Evolutionary conservation across 2,888 invertebrate genomes (phyloP).

Genomic region (Anoplius nigerrimus): DNA sequence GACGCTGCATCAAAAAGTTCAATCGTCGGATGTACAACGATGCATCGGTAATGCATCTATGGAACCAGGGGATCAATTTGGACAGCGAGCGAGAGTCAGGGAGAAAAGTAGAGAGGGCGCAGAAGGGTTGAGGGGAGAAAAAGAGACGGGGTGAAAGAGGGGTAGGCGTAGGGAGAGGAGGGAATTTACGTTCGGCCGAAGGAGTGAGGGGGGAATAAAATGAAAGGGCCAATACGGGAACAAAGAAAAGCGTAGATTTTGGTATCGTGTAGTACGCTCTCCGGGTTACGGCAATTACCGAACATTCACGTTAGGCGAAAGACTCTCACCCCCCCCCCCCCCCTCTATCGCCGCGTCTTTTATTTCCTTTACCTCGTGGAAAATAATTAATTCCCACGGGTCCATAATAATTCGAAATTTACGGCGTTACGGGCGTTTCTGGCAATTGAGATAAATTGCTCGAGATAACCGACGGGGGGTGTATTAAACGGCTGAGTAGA

Average conservation of each 20-base stretch:
- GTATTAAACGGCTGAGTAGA: too few relatives aligned
- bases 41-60: conserved; percentile 55
- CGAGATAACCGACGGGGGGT: too few relatives aligned
- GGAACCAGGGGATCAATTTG: conserved; percentile 52
- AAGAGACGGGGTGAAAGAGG: conserved; percentile 3
- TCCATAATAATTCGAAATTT: too few relatives aligned
- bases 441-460: too few relatives aligned
- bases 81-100: conserved; percentile 12
- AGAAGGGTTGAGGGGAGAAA: conserved; percentile 10
- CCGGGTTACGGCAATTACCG: background rate
- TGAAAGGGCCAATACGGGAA: background rate
- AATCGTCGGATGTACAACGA: conserved; percentile 57
- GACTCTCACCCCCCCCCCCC: too few relatives aligned
- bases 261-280: background rate
- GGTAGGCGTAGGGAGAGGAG: conserved; percentile 9
- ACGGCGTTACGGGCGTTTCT: too few relatives aligned
- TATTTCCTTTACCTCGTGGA: conserved; percentile 19
- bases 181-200: background rate
- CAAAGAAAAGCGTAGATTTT: background rate
- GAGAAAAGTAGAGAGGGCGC: background rate
- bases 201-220: background rate
- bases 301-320: background rate
- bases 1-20: conserved; percentile 51
- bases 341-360: conserved; percentile 25
- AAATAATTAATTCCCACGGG: too few relatives aligned